Conservation (phyloP, 2,888 invertebrate genomes). For the Trichogramma dendrolimi region DNA sequence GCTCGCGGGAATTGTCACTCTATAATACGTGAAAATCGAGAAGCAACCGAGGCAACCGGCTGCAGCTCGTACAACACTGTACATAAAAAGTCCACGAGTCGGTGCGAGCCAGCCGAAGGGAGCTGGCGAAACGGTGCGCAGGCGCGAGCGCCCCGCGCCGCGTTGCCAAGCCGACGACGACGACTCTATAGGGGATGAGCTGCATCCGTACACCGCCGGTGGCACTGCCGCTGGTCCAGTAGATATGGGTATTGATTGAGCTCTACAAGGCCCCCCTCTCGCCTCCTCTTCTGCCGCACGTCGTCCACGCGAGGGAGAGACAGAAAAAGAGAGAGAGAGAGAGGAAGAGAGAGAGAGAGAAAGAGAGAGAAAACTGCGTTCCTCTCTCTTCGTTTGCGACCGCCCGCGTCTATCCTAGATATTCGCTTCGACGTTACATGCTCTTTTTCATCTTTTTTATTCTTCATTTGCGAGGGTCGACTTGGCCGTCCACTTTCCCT, state of each 20-base stretch:
- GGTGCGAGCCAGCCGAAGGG: too few species aligned
- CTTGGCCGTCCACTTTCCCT: conserved; percentile 8
- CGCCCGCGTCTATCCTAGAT: not conserved
- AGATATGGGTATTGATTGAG: conserved; percentile 47
- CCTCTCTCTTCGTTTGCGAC: conserved; percentile 17
- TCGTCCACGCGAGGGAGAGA: not conserved
- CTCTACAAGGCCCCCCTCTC: not conserved
- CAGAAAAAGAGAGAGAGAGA: too few species aligned
- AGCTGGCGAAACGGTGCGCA: conserved; percentile 1
- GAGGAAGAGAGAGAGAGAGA: too few species aligned
- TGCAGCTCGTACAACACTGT: too few species aligned
- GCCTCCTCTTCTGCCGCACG: not conserved
- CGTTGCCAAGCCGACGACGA: conserved; percentile 35
- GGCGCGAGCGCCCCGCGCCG: conserved; percentile 25
- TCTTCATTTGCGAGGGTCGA: not conserved
- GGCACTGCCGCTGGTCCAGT: conserved; percentile 24
- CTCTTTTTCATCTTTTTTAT: conserved; percentile 15
- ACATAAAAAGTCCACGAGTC: too few species aligned
- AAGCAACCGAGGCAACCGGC: too few species aligned
- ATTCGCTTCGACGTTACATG: not conserved
- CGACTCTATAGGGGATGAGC: not conserved
- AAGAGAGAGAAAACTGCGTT: not conserved
- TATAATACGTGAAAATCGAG: too few species aligned
- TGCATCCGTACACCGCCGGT: not conserved
- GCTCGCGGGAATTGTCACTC: too few species aligned